Conservation (phyloP, 2,888 invertebrate genomes). For the Xanthia icteritia region DNA sequence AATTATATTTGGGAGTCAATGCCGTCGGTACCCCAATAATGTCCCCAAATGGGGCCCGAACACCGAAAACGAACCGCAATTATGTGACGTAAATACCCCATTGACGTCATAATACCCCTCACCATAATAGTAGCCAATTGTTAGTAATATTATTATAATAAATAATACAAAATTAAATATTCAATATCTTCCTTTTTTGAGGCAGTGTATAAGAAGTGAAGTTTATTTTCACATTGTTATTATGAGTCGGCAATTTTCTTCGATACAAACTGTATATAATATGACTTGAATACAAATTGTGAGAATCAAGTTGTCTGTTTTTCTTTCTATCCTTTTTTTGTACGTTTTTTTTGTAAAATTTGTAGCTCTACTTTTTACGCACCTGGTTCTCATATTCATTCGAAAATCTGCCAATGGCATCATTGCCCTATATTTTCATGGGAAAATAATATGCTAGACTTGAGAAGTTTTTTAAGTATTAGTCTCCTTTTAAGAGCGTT, state of each 20-base stretch:
- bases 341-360: slow-evolving; percentile 2
- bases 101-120: slow-evolving; percentile 57
- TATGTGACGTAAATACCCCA: slow-evolving; percentile 69
- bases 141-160: slow-evolving; percentile 24
- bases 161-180: slow-evolving; percentile 32
- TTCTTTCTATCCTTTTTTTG: neutral
- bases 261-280: neutral
- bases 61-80: slow-evolving; percentile 71
- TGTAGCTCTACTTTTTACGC: neutral
- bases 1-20: slow-evolving; percentile 70
- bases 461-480: neutral
- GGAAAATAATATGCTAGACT: neutral
- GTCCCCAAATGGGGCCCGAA: slow-evolving; percentile 68
- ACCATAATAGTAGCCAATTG: slow-evolving; percentile 28
- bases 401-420: neutral
- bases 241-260: slow-evolving; percentile 36
- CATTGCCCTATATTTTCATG: neutral
- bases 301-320: neutral
- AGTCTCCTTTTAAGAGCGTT: no score
- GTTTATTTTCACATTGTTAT: slow-evolving; percentile 49
- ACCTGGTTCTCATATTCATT: neutral
- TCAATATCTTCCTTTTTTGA: slow-evolving; percentile 1
- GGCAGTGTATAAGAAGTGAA: slow-evolving; percentile 17
- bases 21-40: slow-evolving; percentile 69
- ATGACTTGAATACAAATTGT: slow-evolving; percentile 38